Percentiles rank a stretch among this genome's conserved stretches.
These are phyloP conservation scores for Eledone cirrhosa DNA, from an alignment of 2,888 invertebrate species.

Conservation along the genomic window DNA sequence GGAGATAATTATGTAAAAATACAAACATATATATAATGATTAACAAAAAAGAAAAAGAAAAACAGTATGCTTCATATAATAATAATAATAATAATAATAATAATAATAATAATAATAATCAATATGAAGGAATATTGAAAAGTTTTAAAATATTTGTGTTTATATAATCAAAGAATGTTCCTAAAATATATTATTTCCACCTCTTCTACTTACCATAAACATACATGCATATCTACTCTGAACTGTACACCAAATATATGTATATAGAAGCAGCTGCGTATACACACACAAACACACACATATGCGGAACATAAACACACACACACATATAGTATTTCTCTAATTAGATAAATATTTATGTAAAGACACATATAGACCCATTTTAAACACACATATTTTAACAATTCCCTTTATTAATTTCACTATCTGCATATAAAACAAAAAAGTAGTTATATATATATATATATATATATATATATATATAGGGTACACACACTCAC, in stretches of 20 bases:
- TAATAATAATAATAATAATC: neutral
- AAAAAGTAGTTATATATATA: neutral
- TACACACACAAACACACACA: too few species aligned
- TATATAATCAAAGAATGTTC: neutral
- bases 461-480: neutral
- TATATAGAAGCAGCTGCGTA: too few species aligned
- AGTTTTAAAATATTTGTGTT: neutral
- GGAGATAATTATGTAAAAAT: conserved; percentile 54
- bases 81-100: neutral
- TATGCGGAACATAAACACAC: too few species aligned
- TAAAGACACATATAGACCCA: neutral
- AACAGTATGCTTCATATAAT: neutral
- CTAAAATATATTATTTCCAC: neutral
- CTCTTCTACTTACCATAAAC: neutral
- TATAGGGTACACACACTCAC: neutral
- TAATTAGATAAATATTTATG: too few species aligned
- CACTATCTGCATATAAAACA: neutral
- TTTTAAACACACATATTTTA: neutral
- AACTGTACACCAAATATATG: too few species aligned
- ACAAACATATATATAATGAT: too few species aligned
- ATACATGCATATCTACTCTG: too few species aligned
- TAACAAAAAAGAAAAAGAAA: neutral
- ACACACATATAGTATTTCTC: too few species aligned
- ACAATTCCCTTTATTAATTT: neutral
- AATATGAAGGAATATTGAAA: neutral